phyloP scores from a whole-genome alignment of 2,888 invertebrate species.

The Tromatobia lineatoria region DNA sequence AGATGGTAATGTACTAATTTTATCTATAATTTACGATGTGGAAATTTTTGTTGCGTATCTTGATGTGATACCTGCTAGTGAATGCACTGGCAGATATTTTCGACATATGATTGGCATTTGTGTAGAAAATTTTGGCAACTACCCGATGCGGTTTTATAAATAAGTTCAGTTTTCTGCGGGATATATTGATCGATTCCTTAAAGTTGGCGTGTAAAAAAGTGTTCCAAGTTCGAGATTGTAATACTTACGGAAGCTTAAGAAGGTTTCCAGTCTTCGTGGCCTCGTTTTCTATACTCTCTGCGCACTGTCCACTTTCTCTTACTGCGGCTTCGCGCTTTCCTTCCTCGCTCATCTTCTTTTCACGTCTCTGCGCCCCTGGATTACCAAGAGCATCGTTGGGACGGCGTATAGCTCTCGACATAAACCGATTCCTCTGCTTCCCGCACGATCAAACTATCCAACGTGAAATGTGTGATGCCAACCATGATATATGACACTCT shows the following conservation, averaged over 20 bases:
- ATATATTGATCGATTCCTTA: conserved; percentile 1
- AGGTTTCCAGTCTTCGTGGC: conserved; percentile 5
- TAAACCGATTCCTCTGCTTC: conserved; percentile 19
- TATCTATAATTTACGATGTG: too few species aligned
- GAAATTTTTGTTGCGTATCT: too few species aligned
- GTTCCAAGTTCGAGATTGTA: conserved; percentile 6
- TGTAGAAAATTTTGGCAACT: background rate
- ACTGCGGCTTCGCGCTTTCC: background rate
- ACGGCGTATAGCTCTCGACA: conserved; percentile 18
- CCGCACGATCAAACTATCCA: conserved; percentile 15
- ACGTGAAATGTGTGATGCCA: conserved; percentile 1
- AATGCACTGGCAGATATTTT: background rate
- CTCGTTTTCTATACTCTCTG: background rate
- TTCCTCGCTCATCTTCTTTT: conserved; percentile 27
- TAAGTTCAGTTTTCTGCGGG: background rate
- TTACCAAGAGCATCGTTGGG: conserved; percentile 15
- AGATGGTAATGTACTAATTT: too few species aligned
- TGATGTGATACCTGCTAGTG: too few species aligned
- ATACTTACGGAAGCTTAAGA: conserved; percentile 8
- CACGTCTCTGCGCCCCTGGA: conserved; percentile 6
- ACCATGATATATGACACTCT: conserved; percentile 3
- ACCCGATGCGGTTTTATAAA: background rate
- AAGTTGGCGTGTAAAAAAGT: background rate
- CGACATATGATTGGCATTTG: background rate
- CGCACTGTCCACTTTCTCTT: background rate